A percentile compares a stretch with the other conserved stretches of the same genome.
phyloP scores from a whole-genome alignment of 92 coral and sea anemone species.

The Muricea muricata region DNA sequence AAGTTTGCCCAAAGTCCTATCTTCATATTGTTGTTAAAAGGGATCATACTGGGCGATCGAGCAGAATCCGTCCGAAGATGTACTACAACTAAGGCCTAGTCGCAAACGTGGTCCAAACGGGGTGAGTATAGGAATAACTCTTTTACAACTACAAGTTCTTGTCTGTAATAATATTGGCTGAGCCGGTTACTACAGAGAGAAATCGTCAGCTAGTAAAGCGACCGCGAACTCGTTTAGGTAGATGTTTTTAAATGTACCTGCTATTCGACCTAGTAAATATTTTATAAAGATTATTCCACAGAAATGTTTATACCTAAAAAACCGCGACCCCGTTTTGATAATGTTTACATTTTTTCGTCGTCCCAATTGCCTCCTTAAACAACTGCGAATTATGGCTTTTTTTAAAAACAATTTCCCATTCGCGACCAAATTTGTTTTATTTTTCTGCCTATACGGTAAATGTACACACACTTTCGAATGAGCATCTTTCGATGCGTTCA shows the following conservation, averaged over 20 bases:
- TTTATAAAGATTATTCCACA: neutral
- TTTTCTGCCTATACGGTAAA: neutral
- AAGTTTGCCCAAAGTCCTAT: too few species aligned
- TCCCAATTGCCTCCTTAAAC: neutral
- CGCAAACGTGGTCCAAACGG: slow-evolving; percentile 91
- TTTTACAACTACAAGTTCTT: neutral
- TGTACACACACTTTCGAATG: neutral
- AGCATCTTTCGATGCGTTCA: neutral
- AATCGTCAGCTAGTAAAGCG: neutral
- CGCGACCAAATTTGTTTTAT: neutral
- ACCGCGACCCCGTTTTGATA: neutral
- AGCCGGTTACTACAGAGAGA: neutral
- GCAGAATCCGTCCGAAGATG: slow-evolving; percentile 92
- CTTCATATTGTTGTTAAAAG: slow-evolving; percentile 41
- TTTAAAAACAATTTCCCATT: neutral
- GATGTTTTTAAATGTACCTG: neutral
- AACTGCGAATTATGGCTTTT: neutral
- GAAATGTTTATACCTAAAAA: too few species aligned
- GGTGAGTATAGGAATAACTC: slow-evolving; percentile 63
- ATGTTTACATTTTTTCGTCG: neutral
- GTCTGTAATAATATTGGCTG: neutral
- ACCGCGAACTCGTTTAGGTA: neutral
- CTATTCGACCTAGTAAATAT: neutral
- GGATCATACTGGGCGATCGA: slow-evolving; percentile 99
- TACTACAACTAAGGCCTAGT: slow-evolving; percentile 76